A percentile compares a stretch with the other conserved stretches of the same genome.
Conservation (phyloP, 1,140 invertebrate species). For the Lordiphosa clarofinis region DNA sequence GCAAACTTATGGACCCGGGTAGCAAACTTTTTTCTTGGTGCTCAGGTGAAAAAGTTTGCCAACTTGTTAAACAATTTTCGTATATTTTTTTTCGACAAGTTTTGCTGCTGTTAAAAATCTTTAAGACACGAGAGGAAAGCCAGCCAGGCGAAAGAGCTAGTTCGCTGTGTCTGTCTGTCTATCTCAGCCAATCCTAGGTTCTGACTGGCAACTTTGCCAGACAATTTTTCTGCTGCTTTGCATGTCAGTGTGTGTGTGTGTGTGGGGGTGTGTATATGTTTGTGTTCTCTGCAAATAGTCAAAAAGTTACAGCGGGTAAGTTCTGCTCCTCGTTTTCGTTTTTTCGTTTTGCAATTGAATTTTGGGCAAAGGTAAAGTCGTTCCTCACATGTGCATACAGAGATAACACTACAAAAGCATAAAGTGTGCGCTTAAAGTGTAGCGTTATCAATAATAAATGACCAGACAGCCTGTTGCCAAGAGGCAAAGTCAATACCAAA, state of each 20-base stretch:
- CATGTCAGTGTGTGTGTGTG: conserved; percentile 45
- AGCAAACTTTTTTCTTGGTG: conserved; percentile 15
- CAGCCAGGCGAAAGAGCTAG: conserved; percentile 26
- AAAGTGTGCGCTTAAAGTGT: conserved; percentile 64
- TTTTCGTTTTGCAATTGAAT: conserved; percentile 65
- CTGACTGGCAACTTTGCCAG: conserved; percentile 63
- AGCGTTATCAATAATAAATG: conserved; percentile 64
- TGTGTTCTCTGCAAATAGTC: conserved; percentile 30
- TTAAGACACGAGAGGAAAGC: conserved; percentile 33
- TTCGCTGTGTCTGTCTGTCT: conserved; percentile 28
- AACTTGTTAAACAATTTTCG: conserved; percentile 77
- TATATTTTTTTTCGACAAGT: conserved; percentile 72
- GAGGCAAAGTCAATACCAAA: conserved; percentile 11
- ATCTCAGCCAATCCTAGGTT: conserved; percentile 22
- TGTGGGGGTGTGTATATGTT: no score
- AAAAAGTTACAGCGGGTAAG: conserved; percentile 49
- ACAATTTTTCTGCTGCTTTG: conserved; percentile 76
- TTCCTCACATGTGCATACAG: conserved; percentile 24
- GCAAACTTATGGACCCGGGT: conserved; percentile 18
- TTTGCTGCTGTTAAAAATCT: conserved; percentile 58
- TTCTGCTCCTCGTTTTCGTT: conserved; percentile 14
- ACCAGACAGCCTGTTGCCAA: conserved; percentile 16
- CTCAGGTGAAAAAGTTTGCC: conserved; percentile 58
- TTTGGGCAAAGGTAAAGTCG: conserved; percentile 19
- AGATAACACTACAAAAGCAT: conserved; percentile 60